Conservation (phyloP, 2,888 invertebrate species). For the Epirrhoe alternata region DNA sequence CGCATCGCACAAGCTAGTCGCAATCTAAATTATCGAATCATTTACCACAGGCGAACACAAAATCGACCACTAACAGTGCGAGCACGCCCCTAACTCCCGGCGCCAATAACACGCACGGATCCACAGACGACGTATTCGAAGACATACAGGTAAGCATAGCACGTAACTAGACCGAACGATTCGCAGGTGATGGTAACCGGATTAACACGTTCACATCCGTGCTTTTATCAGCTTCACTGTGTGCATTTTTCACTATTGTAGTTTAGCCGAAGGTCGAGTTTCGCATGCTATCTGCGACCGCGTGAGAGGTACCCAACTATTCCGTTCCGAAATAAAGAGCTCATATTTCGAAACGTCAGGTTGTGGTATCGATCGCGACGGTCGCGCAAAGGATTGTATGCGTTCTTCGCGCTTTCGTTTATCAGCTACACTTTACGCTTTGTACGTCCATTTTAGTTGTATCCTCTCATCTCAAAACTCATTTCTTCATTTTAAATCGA, state of each 20-base stretch:
- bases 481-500: constrained; percentile 39
- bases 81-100: constrained; percentile 76
- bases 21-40: constrained; percentile 44
- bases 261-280: constrained; percentile 50
- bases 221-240: constrained; percentile 70
- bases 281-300: constrained; percentile 51
- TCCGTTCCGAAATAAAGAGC: constrained; percentile 78
- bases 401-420: constrained; percentile 49
- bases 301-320: constrained; percentile 56
- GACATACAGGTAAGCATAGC: constrained; percentile 74
- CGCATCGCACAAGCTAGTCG: constrained; percentile 32
- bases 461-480: constrained; percentile 32
- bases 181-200: constrained; percentile 75
- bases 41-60: constrained; percentile 68
- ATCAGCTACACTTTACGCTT: constrained; percentile 52
- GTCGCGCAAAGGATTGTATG: constrained; percentile 49
- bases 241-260: constrained; percentile 59
- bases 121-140: constrained; percentile 80
- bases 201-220: constrained; percentile 83
- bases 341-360: constrained; percentile 76
- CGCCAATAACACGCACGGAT: constrained; percentile 74
- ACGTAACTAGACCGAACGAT: constrained; percentile 48
- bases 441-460: constrained; percentile 41
- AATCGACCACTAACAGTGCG: constrained; percentile 76
- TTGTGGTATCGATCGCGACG: constrained; percentile 55